Percentiles rank a stretch among this genome's conserved stretches.
These are phyloP conservation scores for Alauda arvensis DNA, from an alignment of 2,797 vertebrate genomes.

Conservation along the genomic window DNA sequence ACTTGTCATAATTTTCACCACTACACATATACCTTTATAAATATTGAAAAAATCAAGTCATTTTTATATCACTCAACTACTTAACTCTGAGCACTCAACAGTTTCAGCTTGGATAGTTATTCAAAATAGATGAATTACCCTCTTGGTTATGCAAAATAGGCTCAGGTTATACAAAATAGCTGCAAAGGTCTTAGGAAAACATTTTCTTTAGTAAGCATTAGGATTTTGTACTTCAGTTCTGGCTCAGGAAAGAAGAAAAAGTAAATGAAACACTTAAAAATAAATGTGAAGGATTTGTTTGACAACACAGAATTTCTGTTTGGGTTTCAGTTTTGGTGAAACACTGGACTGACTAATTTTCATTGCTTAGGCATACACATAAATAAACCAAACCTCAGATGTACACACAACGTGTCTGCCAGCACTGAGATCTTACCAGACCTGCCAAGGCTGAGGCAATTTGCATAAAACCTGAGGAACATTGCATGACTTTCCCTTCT, in stretches of 20 bases:
- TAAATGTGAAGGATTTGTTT: background rate
- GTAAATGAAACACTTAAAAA: background rate
- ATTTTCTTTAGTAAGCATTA: background rate
- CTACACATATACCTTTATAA: background rate
- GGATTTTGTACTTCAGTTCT: background rate
- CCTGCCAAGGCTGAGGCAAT: background rate
- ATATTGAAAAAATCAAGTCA: background rate
- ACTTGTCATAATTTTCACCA: background rate
- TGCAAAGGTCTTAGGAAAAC: background rate
- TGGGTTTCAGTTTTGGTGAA: conserved; percentile 10
- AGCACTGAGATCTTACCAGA: background rate
- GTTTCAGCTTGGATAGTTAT: background rate
- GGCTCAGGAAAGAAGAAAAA: background rate
- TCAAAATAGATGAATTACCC: background rate
- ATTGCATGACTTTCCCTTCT: background rate
- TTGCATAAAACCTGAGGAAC: background rate
- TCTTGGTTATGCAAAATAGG: background rate
- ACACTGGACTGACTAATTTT: background rate
- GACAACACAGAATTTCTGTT: background rate
- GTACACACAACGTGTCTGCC: background rate
- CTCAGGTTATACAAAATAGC: background rate
- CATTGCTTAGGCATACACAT: background rate
- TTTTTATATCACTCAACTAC: background rate
- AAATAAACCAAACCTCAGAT: background rate
- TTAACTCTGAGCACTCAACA: background rate